Evolutionary conservation across 2,888 invertebrate species (phyloP).

Genomic region (Stenotaenia linearis): DNA sequence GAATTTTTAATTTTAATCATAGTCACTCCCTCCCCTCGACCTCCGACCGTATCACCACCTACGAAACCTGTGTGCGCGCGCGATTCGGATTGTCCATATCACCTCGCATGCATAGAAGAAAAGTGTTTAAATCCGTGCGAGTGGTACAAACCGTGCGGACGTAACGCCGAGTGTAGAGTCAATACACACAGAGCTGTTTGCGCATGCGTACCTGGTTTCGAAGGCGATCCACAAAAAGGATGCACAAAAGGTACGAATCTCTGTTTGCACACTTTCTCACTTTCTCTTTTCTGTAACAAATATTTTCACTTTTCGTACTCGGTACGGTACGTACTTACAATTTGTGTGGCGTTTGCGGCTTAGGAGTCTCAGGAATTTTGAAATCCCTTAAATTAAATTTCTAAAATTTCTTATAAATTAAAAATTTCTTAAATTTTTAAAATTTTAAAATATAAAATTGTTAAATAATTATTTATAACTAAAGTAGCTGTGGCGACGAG

Average conservation of each 20-base stretch:
- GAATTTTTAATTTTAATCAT: neutral
- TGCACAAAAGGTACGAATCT: constrained; percentile 35
- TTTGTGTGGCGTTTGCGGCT: neutral
- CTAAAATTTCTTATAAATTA: neutral
- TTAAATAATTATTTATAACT: constrained; percentile 2
- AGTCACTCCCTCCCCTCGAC: constrained; percentile 26
- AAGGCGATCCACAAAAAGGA: constrained; percentile 59
- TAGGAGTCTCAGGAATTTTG: too few relatives aligned
- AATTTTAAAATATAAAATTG: neutral
- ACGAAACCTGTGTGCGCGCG: neutral
- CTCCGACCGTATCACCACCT: neutral
- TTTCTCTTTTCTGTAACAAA: neutral
- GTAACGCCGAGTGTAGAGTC: constrained; percentile 72
- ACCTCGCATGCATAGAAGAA: constrained; percentile 63
- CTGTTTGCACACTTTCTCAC: neutral
- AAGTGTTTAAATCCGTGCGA: constrained; percentile 59
- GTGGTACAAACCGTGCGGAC: constrained; percentile 62
- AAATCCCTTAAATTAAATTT: constrained; percentile 32
- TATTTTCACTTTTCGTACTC: neutral
- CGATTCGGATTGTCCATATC: constrained; percentile 57
- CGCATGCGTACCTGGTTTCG: constrained; percentile 62
- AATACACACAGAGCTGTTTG: constrained; percentile 56
- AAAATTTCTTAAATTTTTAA: constrained; percentile 32
- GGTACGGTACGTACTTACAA: neutral
- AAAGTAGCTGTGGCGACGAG: neutral